Evolutionary conservation across 2,113 vertebrate species (phyloP), one percentile per base, ranked within the genome.

Genomic region (Seriola aureovittata): DNA sequence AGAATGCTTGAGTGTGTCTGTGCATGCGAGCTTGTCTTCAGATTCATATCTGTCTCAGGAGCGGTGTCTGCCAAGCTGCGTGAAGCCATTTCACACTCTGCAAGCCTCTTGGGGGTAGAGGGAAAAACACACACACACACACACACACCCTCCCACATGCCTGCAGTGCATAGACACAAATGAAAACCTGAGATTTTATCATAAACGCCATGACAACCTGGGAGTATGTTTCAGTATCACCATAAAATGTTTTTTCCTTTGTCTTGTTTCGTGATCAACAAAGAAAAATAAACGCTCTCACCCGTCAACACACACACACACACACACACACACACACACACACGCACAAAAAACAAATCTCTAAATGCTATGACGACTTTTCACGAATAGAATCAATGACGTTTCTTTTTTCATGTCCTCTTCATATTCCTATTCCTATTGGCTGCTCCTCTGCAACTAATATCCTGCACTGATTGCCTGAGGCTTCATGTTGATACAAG

Each of bases 71-170:
- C 71, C 71, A 77, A 67, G 66, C 75, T 84, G 64, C 60, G 0
- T 80, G 72, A 58, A 78, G 68, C 81, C 66, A 83, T 85, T 84
- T 89, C 76, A 85, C 86, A 81, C 84, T 83, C 69, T 40, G 29
- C 55, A 60, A 38, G 74, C 79, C 84, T 84, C 63, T 70, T 0
- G 57, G 50, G 86, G 54, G 14, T 9, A 1, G 10, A 3, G 10
- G 16, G 34, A 62, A 12, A 19, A n/a, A 67, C 21, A 69, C 38
- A 29, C 2, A 29, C 29, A 29, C 25, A 29, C 25, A 29, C 29
- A 29, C 29, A 29, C 29, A 62, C 4, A 14, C 48, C 73, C 29
- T 55, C 76, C 67, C 69, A 74, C 81, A 77, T 23, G 64, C 38
- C 9, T n/a, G n/a, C 36, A 25, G 50, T 21, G 1, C 69, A 50